These are phyloP conservation scores for Lycaon pictus DNA, from an alignment of 2,113 vertebrate genomes.

Conservation along the genomic window DNA sequence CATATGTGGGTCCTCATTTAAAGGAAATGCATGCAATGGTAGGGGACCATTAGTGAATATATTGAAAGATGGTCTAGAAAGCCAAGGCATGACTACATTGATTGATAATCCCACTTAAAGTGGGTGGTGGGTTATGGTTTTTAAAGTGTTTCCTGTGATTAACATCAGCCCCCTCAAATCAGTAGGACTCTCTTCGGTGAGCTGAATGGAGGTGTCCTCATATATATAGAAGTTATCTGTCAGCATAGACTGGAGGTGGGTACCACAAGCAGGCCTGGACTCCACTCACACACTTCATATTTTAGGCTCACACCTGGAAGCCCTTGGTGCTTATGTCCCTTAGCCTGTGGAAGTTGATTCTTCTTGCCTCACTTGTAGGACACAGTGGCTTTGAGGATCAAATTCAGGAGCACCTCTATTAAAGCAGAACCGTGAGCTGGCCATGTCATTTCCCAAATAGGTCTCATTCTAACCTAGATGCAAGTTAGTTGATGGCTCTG, in stretches of 20 bases:
- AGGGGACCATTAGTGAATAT: background rate
- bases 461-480: background rate
- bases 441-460: background rate
- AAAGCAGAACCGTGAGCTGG: background rate
- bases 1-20: slow-evolving; percentile 9
- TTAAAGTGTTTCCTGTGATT: slow-evolving; percentile 63
- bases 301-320: background rate
- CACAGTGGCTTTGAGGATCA: background rate
- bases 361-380: background rate
- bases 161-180: slow-evolving; percentile 23
- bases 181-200: background rate
- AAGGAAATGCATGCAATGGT: background rate
- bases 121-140: slow-evolving; percentile 23
- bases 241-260: background rate
- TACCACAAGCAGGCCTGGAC: background rate
- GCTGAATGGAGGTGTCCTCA: background rate
- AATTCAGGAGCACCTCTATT: background rate
- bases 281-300: background rate
- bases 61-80: slow-evolving; percentile 2
- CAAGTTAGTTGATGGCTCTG: background rate
- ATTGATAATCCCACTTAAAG: slow-evolving; percentile 44
- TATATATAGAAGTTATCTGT: background rate
- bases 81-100: background rate
- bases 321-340: background rate
- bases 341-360: background rate